Evolutionary conservation across 1,140 invertebrate genomes (phyloP), one percentile per base, ranked within the genome.

Genomic region (Armadillidium nasatum): DNA sequence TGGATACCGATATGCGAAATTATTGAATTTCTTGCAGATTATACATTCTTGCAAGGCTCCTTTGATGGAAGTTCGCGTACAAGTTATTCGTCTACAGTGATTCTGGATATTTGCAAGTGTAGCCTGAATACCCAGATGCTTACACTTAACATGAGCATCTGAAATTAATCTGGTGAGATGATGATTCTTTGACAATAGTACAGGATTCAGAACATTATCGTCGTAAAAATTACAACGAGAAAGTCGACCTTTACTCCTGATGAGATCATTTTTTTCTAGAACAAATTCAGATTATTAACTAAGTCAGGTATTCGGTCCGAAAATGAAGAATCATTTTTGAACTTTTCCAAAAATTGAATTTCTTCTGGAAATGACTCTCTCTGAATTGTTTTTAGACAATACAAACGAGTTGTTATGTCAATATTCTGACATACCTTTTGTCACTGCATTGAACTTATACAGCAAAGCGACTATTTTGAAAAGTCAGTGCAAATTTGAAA

Each of bases 21-120:
- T 15, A 73, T 50, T 73, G 9, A 73, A n/a, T 73, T 54, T 73
- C 0, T 7, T 54, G 19, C 72, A 73, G 1, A 22, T 13, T 3
- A 73, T 10, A 22, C 45, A 54, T 7, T 73, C 15, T 22, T 54
- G 46, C 10, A 73, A 10, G 21, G 10, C 43, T 0, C 13, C 6
- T 6, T 46, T 45, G 22, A 73, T 46, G 0, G 60, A 21, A 46
- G 72, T 15, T 9, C 72, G 44, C 23, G 4, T 0, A 10, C 19
- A 22, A 2, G 46, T 46, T 0, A 73, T 7, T n/a, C n/a, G n/a
- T n/a, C n/a, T n/a, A n/a, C n/a, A n/a, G n/a, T n/a, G n/a, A n/a
- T n/a, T n/a, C n/a, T n/a, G n/a, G n/a, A n/a, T 33, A 60, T 4
- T 33, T 22, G 54, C 67, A 10, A 45, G 46, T 23, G 72, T 73